These are phyloP conservation scores for Picus viridis DNA, from an alignment of 2,797 vertebrate genomes.

Conservation along the genomic window DNA sequence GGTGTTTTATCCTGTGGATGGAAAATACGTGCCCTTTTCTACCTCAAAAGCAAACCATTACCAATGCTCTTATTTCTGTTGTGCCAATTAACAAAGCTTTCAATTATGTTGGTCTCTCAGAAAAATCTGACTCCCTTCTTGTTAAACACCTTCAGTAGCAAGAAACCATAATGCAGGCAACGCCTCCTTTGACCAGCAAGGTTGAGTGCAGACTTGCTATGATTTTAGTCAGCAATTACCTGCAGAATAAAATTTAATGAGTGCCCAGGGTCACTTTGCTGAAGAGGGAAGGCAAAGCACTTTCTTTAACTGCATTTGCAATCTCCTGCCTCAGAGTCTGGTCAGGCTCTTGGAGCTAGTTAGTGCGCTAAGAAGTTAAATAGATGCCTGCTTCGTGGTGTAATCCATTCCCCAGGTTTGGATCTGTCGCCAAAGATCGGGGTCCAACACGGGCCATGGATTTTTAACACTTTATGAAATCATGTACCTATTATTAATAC, in stretches of 20 bases:
- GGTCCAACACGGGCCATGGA: neutral
- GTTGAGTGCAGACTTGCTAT: neutral
- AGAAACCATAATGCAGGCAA: neutral
- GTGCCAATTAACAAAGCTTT: neutral
- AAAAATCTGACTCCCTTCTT: conserved; percentile 25
- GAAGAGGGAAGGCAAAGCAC: neutral
- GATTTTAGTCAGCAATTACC: conserved; percentile 45
- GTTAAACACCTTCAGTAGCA: conserved; percentile 18
- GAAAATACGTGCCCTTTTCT: neutral
- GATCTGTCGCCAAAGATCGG: neutral
- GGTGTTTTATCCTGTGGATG: neutral
- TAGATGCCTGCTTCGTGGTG: fast-evolving
- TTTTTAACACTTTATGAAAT: neutral
- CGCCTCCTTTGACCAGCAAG: neutral
- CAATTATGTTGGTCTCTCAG: neutral
- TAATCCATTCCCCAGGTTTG: fast-evolving
- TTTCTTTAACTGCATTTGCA: neutral
- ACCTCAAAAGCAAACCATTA: neutral
- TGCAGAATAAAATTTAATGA: conserved; percentile 33
- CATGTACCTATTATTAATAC: neutral
- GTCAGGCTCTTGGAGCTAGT: neutral
- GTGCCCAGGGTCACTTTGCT: neutral
- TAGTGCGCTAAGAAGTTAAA: neutral
- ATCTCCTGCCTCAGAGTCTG: neutral
- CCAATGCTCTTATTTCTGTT: neutral